A percentile compares a stretch with the other conserved stretches of the same genome.
These are phyloP conservation scores for Prorops nasuta DNA, from an alignment of 1,140 invertebrate species.

Conservation along the genomic window DNA sequence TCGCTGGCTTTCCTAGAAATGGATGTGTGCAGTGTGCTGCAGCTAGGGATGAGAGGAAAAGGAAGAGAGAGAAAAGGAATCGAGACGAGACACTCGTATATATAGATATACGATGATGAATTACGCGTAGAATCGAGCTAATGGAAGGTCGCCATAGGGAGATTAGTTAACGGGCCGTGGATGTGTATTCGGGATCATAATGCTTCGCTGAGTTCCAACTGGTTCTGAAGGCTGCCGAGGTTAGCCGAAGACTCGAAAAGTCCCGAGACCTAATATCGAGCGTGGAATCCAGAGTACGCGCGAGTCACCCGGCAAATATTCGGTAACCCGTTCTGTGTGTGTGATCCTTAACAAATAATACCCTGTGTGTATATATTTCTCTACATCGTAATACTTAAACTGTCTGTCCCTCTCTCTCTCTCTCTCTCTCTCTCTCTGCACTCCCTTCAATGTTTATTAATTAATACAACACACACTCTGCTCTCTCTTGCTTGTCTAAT, in stretches of 20 bases:
- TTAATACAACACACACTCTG: no score
- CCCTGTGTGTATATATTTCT: no score
- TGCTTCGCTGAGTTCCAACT: slow-evolving; percentile 36
- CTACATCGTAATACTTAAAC: no score
- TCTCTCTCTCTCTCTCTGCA: no score
- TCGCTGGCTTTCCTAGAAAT: no score
- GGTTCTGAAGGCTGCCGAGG: slow-evolving; percentile 27
- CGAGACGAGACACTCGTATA: no score
- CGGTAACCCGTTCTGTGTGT: no score
- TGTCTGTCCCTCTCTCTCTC: no score
- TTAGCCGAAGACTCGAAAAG: background rate
- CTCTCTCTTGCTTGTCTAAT: no score
- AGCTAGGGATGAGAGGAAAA: slow-evolving; percentile 30
- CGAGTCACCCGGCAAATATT: background rate
- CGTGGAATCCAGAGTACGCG: slow-evolving; percentile 15
- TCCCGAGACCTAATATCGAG: background rate
- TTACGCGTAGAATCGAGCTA: slow-evolving; percentile 36
- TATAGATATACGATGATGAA: slow-evolving; percentile 38
- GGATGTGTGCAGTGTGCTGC: no score
- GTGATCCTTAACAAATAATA: no score
- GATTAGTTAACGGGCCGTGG: slow-evolving; percentile 39
- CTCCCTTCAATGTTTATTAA: no score
- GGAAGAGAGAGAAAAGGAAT: slow-evolving; percentile 2
- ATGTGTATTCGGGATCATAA: slow-evolving; percentile 39
- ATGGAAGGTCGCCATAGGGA: slow-evolving; percentile 34